Evolutionary conservation across 2,797 vertebrate genomes (phyloP), one percentile per base, ranked within the genome.

Genomic region (Typhlichthys eigenmanni): DNA sequence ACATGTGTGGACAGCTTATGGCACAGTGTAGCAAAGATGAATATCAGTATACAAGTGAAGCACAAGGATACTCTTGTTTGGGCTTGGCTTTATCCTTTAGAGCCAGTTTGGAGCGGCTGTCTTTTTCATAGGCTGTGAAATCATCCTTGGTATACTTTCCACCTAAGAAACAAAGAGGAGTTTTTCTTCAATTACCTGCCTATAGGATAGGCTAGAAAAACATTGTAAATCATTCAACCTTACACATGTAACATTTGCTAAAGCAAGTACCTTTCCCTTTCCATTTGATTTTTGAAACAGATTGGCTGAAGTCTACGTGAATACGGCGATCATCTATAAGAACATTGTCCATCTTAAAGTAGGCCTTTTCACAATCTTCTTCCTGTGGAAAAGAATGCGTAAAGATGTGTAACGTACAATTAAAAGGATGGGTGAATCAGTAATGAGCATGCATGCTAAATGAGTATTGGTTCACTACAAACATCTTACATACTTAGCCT

Each of bases 311-410:
- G 91, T 99, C 97, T 47, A 99, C 98, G 0, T 99, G 97, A 75
- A 99, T 98, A 49, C 96, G 90, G 2, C 97, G 91, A 77, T 99
- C 98, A 63, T 99, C 98, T 59, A 98, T 98, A 63, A 99, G 92
- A 13, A 99, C 97, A 0, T 99, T 99, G 89, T 99, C 98, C 98
- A 99, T 99, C 85, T 98, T 98, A 81, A 99, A 98, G 81, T 94
- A 99, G 0, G 98, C 97, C 87, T 98, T 98, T 83, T 98, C 98
- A 86, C 98, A 99, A 71, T 99, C 96, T 83, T 98, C 96, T 75
- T 97, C 94, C 98, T 99, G 84, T 4, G 70, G 45, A 62, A 45
- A 70, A 0, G 46, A 3, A 62, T 62, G 55, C 5, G 12, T 2
- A 4, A 32, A 17, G n/a, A 38, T 38, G 6, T 38, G 34, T 38